phyloP scores from a whole-genome alignment of 2,888 invertebrate species.

The Empis stercorea region DNA sequence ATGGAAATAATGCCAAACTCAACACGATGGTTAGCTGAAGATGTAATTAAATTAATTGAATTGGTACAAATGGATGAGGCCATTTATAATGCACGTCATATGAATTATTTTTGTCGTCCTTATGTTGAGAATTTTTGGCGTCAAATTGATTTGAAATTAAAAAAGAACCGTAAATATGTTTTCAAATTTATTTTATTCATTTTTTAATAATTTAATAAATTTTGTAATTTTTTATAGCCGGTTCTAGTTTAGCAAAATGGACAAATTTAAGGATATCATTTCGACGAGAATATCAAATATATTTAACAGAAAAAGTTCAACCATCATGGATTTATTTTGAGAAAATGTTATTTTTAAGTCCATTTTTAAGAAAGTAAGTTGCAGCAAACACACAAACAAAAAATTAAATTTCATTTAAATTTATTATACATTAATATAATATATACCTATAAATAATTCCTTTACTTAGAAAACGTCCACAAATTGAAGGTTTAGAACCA shows the following conservation, averaged over 20 bases:
- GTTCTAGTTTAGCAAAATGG: slow-evolving; percentile 32
- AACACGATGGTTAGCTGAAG: slow-evolving; percentile 6
- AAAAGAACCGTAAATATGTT: slow-evolving; percentile 28
- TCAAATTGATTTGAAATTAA: slow-evolving; percentile 29
- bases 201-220: not conserved
- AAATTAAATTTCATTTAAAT: too few relatives aligned
- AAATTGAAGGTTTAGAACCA: slow-evolving; percentile 26
- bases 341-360: slow-evolving; percentile 32
- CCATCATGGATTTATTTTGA: slow-evolving; percentile 34
- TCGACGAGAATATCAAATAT: slow-evolving; percentile 31
- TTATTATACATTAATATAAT: too few relatives aligned
- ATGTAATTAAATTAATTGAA: slow-evolving; percentile 23
- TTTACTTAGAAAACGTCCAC: slow-evolving; percentile 23
- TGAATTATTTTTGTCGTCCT: slow-evolving; percentile 32
- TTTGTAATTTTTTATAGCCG: slow-evolving; percentile 18
- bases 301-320: slow-evolving; percentile 28
- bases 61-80: slow-evolving; percentile 32
- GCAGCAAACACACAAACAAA: too few relatives aligned
- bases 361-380: slow-evolving; percentile 28
- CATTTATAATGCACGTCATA: slow-evolving; percentile 32
- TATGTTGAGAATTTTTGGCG: slow-evolving; percentile 35
- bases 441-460: slow-evolving; percentile 5
- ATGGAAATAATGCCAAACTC: not conserved
- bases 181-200: too few relatives aligned
- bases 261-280: slow-evolving; percentile 32